Conservation (phyloP, 92 coral and sea anemone genomes). For the Porites lobata region DNA sequence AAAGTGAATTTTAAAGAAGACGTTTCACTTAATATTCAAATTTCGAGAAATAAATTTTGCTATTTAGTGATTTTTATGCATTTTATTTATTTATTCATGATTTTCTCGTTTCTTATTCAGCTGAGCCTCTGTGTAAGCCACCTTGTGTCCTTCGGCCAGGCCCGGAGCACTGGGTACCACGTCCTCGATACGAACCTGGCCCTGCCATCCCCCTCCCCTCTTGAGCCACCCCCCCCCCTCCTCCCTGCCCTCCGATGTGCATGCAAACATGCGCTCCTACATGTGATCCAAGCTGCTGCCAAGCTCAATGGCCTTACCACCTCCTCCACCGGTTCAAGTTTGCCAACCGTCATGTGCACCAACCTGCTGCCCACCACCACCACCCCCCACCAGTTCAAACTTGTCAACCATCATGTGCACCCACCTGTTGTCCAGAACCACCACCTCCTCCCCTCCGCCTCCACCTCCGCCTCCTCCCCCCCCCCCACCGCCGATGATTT, state of each 20-base stretch:
- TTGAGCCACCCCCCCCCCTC: conserved; percentile 82
- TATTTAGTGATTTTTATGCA: neutral
- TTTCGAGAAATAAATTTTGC: neutral
- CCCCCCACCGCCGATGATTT: conserved; percentile 82
- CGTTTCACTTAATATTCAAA: neutral
- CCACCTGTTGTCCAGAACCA: conserved; percentile 82
- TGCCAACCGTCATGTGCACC: conserved; percentile 95
- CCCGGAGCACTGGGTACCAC: conserved; percentile 86
- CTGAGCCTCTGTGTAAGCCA: conserved; percentile 59
- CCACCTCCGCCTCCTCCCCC: conserved; percentile 85
- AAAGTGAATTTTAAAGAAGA: no score
- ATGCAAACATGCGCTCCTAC: conserved; percentile 77
- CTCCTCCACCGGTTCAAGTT: conserved; percentile 73
- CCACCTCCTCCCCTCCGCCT: conserved; percentile 81
- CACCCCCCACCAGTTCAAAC: conserved; percentile 66
- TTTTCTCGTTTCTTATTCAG: conserved; percentile 19
- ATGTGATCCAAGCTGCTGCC: conserved; percentile 71
- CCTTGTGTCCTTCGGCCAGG: conserved; percentile 74
- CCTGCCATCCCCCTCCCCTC: conserved; percentile 94
- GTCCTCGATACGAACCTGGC: conserved; percentile 91
- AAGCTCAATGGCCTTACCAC: conserved; percentile 75
- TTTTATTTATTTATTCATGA: neutral
- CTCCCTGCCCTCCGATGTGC: conserved; percentile 68
- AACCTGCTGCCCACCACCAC: conserved; percentile 76
- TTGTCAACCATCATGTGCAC: conserved; percentile 93